Evolutionary conservation across 2,888 invertebrate species (phyloP).

Genomic region (Papilio demoleus): DNA sequence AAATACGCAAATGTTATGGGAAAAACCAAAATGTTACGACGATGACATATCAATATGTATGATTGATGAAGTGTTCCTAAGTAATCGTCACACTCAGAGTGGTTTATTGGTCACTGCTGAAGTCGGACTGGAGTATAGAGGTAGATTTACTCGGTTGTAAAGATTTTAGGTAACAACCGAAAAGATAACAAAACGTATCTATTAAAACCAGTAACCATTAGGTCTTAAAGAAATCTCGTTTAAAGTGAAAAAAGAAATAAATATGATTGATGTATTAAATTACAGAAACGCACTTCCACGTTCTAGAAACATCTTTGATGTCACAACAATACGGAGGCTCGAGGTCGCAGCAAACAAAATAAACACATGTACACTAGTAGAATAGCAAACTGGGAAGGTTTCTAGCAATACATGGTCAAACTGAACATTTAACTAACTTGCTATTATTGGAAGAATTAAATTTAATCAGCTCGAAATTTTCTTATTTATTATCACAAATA

Average conservation of each 20-base stretch:
- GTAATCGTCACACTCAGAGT: not conserved
- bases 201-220: too few species aligned
- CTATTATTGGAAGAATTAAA: not conserved
- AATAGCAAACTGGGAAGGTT: not conserved
- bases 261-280: not conserved
- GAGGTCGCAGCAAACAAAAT: constrained; percentile 10
- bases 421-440: not conserved
- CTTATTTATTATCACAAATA: not conserved
- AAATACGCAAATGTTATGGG: not conserved
- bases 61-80: not conserved
- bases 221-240: not conserved
- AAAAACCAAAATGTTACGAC: not conserved
- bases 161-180: not conserved
- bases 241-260: not conserved
- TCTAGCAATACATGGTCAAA: not conserved
- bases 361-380: not conserved
- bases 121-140: not conserved
- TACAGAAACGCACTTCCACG: not conserved
- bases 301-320: constrained; percentile 9
- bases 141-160: not conserved
- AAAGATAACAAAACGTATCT: too few species aligned
- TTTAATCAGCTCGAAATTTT: not conserved
- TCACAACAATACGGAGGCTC: constrained; percentile 8
- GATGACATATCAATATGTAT: not conserved
- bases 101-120: not conserved